phyloP scores from a whole-genome alignment of 1,140 invertebrate species.

The Homarus americanus region DNA sequence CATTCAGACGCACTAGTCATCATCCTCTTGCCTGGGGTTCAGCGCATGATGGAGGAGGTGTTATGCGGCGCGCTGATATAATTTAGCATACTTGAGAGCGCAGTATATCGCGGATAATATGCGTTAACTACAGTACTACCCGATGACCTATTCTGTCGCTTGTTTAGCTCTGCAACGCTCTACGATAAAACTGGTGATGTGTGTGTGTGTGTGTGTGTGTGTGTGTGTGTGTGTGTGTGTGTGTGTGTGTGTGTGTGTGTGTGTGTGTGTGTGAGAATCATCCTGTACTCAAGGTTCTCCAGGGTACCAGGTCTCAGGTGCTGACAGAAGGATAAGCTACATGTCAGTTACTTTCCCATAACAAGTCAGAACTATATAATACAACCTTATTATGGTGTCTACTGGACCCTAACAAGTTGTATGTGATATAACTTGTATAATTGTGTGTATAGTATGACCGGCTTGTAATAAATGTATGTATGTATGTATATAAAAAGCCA shows the following conservation, averaged over 20 bases:
- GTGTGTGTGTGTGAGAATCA: neutral
- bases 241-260: neutral
- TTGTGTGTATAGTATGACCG: too few species aligned
- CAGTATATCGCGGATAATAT: neutral
- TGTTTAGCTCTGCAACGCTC: neutral
- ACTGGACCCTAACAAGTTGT: too few species aligned
- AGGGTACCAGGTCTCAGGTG: too few species aligned
- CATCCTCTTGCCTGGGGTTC: neutral
- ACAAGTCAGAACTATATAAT: neutral
- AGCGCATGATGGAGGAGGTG: neutral
- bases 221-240: constrained; percentile 8
- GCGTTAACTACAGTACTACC: neutral
- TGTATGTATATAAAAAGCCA: too few species aligned
- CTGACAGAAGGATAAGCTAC: too few species aligned
- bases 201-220: constrained; percentile 16
- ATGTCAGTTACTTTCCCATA: neutral
- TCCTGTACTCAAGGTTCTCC: too few species aligned
- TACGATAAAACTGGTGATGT: neutral
- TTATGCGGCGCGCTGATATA: neutral
- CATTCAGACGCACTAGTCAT: neutral
- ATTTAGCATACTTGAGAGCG: neutral
- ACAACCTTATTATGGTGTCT: too few species aligned
- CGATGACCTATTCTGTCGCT: neutral
- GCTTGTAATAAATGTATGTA: too few species aligned
- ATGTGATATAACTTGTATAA: too few species aligned